Evolutionary conservation across 2,797 vertebrate genomes (phyloP), one percentile per base, ranked within the genome.

Genomic region (Melanotaenia pygmaea): DNA sequence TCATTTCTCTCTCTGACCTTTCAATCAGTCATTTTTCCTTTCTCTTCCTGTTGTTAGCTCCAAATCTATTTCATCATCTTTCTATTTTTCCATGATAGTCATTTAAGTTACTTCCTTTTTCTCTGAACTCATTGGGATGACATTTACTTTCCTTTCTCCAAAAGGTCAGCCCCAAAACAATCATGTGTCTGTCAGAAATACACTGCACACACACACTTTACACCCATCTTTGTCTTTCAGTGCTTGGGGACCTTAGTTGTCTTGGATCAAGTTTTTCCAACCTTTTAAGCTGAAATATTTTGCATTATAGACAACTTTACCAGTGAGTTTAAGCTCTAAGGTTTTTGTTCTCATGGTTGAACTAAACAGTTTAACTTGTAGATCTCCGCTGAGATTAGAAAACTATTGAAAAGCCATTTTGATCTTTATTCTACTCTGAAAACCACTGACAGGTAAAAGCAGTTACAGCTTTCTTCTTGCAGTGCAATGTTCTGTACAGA

Each of bases 61-160:
- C 51, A 14, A 51, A 28, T 26, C 51, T 45, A 28, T 28, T 5
- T 9, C 28, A 13, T 28, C 24, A 54, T 54, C 26, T 11, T 3
- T 51, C 7, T 24, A 7, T n/a, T 22, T 51, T 51, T 51, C 20
- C 47, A 51, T 51, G 47, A n/a, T 50, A 50, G n/a, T 9, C 7
- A n/a, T 10, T 24, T 3, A n/a, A 11, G 47, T 22, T 22, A 50
- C n/a, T 60, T 22, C 34, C 60, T 18, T 12, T 58, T 47, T 54
- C 37, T 57, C 47, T 62, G 22, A 50, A 68, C 68, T 63, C 35
- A 28, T 38, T 62, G 3, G 45, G 16, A 47, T 43, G 18, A 54
- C 59, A 3, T 20, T 64, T 50, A n/a, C 35, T 68, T 61, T 38
- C 5, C 20, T 24, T 67, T 40, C 59, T 53, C 60, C 38, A 8